Conservation (phyloP, 2,797 vertebrate genomes). For the Miichthys miiuy region DNA sequence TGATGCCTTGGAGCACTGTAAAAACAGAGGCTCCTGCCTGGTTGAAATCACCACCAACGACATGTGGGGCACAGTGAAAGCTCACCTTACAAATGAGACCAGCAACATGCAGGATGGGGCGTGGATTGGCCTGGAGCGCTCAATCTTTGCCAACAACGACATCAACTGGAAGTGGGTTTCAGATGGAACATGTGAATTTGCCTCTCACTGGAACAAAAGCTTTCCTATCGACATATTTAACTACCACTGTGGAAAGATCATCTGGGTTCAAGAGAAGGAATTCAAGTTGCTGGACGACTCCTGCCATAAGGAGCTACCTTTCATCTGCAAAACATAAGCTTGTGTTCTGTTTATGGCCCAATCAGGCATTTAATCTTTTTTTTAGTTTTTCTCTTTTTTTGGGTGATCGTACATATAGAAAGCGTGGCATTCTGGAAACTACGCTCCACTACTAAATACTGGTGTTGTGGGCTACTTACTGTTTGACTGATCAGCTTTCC, state of each 20-base stretch:
- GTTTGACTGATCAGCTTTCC: not conserved
- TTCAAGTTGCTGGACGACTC: accelerated
- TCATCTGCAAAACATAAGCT: constrained; percentile 38
- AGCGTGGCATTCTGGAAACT: not conserved
- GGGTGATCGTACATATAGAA: not conserved
- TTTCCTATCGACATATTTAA: not conserved
- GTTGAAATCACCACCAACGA: not conserved
- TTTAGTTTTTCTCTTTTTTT: not conserved
- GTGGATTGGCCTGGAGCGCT: constrained; percentile 42
- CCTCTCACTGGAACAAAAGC: accelerated
- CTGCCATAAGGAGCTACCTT: constrained; percentile 13
- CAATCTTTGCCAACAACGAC: not conserved
- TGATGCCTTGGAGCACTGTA: constrained; percentile 22
- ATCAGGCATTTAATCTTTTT: not conserved
- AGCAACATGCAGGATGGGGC: accelerated
- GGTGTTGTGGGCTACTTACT: not conserved
- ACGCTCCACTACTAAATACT: not conserved
- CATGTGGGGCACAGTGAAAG: accelerated
- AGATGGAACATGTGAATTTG: accelerated
- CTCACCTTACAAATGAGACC: accelerated
- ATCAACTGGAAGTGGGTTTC: constrained; percentile 27
- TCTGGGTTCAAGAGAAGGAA: accelerated
- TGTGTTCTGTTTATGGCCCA: not conserved
- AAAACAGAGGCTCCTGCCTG: accelerated
- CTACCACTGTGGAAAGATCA: constrained; percentile 51